These are phyloP conservation scores for Mystacides longicornis DNA, from an alignment of 2,888 invertebrate genomes.

Conservation along the genomic window DNA sequence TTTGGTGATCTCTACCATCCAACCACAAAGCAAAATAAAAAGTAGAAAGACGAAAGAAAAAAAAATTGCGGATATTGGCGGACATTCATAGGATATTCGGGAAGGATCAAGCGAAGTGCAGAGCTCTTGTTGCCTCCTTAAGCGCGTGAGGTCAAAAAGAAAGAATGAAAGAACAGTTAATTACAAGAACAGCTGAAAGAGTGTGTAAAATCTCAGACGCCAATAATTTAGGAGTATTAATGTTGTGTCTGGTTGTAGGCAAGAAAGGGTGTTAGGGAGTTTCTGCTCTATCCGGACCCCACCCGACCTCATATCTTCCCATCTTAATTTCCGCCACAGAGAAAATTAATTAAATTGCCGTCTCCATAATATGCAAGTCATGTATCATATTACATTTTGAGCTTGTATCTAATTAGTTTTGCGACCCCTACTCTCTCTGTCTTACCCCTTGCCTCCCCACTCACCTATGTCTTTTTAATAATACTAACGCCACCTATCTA, in stretches of 20 bases:
- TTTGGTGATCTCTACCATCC: too few relatives aligned
- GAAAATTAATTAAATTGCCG: slow-evolving; percentile 28
- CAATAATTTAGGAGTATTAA: too few relatives aligned
- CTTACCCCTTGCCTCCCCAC: not conserved
- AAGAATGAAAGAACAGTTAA: too few relatives aligned
- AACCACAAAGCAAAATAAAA: too few relatives aligned
- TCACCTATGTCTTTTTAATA: not conserved
- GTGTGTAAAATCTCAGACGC: too few relatives aligned
- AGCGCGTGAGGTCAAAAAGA: too few relatives aligned
- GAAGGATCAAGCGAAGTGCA: too few relatives aligned
- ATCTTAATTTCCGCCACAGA: slow-evolving; percentile 27
- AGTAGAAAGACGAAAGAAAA: too few relatives aligned
- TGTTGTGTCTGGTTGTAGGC: not conserved
- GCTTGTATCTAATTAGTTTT: slow-evolving; percentile 28
- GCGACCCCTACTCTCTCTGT: slow-evolving; percentile 8
- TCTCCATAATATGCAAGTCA: slow-evolving; percentile 28
- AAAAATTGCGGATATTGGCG: too few relatives aligned
- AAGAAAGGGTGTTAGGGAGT: not conserved
- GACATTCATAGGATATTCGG: too few relatives aligned
- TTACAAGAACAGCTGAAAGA: too few relatives aligned
- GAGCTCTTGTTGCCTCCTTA: too few relatives aligned
- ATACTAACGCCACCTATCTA: not conserved
- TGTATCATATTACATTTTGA: slow-evolving; percentile 28
- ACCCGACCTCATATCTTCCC: slow-evolving; percentile 27
- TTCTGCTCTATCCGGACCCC: slow-evolving; percentile 5